Evolutionary conservation across 2,888 invertebrate species (phyloP), one percentile per base, ranked within the genome.

Genomic region (Mesorhabditis belari): DNA sequence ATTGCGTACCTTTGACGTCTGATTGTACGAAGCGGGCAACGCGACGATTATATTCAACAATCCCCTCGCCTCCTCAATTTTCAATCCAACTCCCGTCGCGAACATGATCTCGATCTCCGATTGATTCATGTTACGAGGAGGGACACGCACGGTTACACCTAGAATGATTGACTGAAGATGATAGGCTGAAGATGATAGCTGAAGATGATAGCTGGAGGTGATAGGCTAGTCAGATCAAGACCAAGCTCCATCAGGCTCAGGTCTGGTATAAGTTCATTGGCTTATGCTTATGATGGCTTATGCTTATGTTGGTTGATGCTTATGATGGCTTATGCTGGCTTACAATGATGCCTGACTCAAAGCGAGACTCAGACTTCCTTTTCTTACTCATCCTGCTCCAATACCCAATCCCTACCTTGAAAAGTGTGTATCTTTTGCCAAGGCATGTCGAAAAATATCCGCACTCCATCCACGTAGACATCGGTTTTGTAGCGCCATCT

Each of bases 41-140:
- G 66, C 35, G 12, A 72, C 61, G 26, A 70, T 66, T 9, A 73
- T 61, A 55, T 90, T 87, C 88, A 93, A 87, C 76, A 86, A 90
- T 3, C 92, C 93, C 77, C 87, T 87, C 81, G 90, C 90, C 81
- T 92, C 92, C 0, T 91, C 85, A 0, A 95, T 89, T 82, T 93
- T 92, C 1, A 94, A 87, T 0, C 94, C 94, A 54, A 91, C 90
- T 2, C 93, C 94, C 0, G 91, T 91, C 62, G 91, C 88, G 81
- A 94, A 92, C 90, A 93, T 91, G 56, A 94, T 88, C 35, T 94
- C 87, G 26, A 95, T 90, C 84, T 94, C 92, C 0, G 92, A 92
- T 82, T 93, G 93, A 83, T 93, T 92, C 58, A 92, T 84, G 71
- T 92, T 87, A 77, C 90, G 90, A 58, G 90, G 88, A 2, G 92